Evolutionary conservation across 2,113 vertebrate genomes (phyloP), one percentile per base, ranked within the genome.

Genomic region (Sylvia atricapilla): DNA sequence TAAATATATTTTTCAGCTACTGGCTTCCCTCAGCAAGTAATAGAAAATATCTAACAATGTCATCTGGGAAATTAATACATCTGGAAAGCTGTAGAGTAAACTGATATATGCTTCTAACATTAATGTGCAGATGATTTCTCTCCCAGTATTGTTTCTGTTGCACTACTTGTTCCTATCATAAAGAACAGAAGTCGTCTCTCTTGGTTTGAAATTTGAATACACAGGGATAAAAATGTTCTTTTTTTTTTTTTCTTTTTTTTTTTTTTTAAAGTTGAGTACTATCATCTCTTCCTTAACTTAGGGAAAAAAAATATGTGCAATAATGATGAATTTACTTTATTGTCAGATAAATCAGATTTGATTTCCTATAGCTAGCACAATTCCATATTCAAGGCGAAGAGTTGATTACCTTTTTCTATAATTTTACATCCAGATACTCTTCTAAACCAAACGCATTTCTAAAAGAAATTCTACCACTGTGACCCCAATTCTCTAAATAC

Each of bases 1-100:
- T 63, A 93, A 90, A 84, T 78, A 78, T 58, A 62, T 82, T 75
- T 91, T 94, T 92, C 74, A 82, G 37, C n/a, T 84, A 19, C 81
- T 47, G 15, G 11, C 12, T 95, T 95, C 66, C 25, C 14, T 87
- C 87, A 63, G 39, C 21, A 64, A 84, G 44, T 82, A 89, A 93
- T 58, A 82, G 62, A 93, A 91, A 89, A 68, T 43, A 88, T 93
- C 64, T 84, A 81, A 84, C 60, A 84, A 35, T 68, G 41, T 94
- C 89, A 91, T 91, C 52, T 82, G 69, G 79, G 69, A 90, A 95
- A 93, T 84, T 44, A 92, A 50, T 79, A 62, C 13, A 58, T 89
- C 44, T 95, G 35, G 58, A 89, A 82, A 91, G 76, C 35, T 53
- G 15, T 46, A 63, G n/a, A 58, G 16, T 77, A 39, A 74, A 84